A percentile compares a stretch with the other conserved stretches of the same genome.
Evolutionary conservation across 2,888 invertebrate species (phyloP).

Genomic region (Axea sp.): DNA sequence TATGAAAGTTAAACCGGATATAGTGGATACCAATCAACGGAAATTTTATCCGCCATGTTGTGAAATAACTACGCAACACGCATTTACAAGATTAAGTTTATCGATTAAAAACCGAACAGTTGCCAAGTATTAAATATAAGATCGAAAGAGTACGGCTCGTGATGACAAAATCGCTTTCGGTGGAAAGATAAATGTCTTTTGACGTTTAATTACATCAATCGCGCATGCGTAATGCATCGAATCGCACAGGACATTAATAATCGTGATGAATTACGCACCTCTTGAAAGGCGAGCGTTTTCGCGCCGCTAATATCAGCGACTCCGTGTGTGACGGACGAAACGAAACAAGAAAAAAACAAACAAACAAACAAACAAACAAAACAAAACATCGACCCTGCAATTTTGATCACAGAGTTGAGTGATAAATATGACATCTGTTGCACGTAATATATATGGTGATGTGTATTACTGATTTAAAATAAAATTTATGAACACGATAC

Average conservation of each 20-base stretch:
- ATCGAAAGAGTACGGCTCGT: too few species aligned
- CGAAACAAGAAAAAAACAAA: too few species aligned
- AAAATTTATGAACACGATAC: slow-evolving; percentile 39
- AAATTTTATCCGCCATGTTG: too few species aligned
- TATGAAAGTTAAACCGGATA: too few species aligned
- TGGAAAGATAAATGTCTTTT: not conserved
- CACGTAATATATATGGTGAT: slow-evolving; percentile 16
- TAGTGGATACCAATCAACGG: too few species aligned
- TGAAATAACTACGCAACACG: too few species aligned
- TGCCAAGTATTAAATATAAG: too few species aligned
- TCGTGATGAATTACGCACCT: slow-evolving; percentile 21
- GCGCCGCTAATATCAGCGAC: slow-evolving; percentile 9
- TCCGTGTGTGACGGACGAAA: not conserved
- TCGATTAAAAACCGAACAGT: too few species aligned
- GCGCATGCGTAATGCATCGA: slow-evolving; percentile 20
- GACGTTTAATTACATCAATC: slow-evolving; percentile 18
- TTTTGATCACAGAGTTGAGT: slow-evolving; percentile 27
- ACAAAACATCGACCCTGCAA: slow-evolving; percentile 19
- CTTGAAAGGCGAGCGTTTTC: slow-evolving; percentile 36
- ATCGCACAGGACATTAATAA: slow-evolving; percentile 25
- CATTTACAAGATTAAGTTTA: too few species aligned
- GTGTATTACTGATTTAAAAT: slow-evolving; percentile 13
- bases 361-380: too few species aligned
- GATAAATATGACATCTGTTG: slow-evolving; percentile 51
- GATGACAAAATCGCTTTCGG: slow-evolving; percentile 14